Evolutionary conservation across 2,888 invertebrate genomes (phyloP), one percentile per base, ranked within the genome.

Genomic region (Ophion obscuratus): DNA sequence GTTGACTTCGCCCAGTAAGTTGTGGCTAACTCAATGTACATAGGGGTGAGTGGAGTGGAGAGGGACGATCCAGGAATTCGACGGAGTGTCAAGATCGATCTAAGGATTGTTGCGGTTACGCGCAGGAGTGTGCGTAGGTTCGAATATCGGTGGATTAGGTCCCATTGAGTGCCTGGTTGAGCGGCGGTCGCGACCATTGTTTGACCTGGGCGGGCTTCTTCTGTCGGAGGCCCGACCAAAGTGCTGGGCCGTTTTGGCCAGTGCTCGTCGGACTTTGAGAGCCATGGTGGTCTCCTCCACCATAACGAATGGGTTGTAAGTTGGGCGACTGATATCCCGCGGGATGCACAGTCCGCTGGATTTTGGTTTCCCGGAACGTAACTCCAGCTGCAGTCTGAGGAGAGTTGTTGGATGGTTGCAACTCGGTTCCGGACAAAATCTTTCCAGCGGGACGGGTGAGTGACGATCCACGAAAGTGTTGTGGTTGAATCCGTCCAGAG

Each of bases 341-440:
- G 67, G 2, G 75, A 67, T 77, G 82, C 75, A 79, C 75, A 81
- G 24, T 75, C 75, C 2, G 77, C 81, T 81, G 88, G 40, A 82
- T 87, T 62, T 78, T 78, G n/a, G 64, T 24, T 81, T 0, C 87
- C 88, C 2, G 88, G 85, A 17, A 87, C 68, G 40, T 81, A 66
- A 17, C 62, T 70, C 77, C 85, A 89, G 10, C 20, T 17, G 20
- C n/a, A 68, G 20, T 68, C 20, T n/a, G 40, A n/a, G 7, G 68
- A 11, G 44, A 81, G 86, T 10, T 85, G 87, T 79, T 87, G 87
- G 24, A 89, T 87, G 2, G 53, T 36, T 1, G 77, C 10, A 1
- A 92, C 89, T 53, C 91, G 70, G 81, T 92, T 91, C 14, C 88
- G 88, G 7, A 88, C 87, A 68, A 79, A 89, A 7, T 83, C 85